These are phyloP conservation scores for Sitophilus oryzae DNA, from an alignment of 1,140 invertebrate species.

Conservation along the genomic window DNA sequence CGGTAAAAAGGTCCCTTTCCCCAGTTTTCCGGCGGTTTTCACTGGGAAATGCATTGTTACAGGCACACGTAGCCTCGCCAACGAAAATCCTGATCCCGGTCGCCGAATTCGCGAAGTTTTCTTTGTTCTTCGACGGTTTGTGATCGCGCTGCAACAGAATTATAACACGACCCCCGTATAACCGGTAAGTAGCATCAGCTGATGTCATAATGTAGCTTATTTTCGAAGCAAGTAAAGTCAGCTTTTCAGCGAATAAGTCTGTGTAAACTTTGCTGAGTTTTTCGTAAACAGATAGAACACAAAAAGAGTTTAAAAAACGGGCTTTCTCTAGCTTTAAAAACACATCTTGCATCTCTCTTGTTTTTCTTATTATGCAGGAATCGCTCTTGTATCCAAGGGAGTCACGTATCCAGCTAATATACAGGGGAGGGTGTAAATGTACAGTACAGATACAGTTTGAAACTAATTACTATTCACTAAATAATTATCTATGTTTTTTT, in stretches of 20 bases:
- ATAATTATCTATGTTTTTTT: too few relatives aligned
- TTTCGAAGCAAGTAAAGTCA: neutral
- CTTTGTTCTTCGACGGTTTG: slow-evolving; percentile 15
- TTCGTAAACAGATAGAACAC: too few relatives aligned
- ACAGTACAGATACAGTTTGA: too few relatives aligned
- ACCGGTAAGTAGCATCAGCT: slow-evolving; percentile 4
- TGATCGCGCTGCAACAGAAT: neutral
- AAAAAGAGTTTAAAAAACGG: too few relatives aligned
- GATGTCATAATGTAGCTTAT: slow-evolving; percentile 7
- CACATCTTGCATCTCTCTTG: too few relatives aligned
- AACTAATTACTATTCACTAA: too few relatives aligned
- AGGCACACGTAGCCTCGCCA: neutral
- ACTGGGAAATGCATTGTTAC: neutral
- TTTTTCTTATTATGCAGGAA: too few relatives aligned
- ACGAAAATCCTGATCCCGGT: neutral
- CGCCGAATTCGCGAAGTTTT: slow-evolving; percentile 3
- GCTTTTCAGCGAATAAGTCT: neutral
- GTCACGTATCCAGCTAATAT: too few relatives aligned
- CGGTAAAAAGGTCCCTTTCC: neutral
- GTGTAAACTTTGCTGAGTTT: too few relatives aligned
- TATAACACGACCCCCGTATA: neutral
- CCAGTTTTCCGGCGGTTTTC: slow-evolving; percentile 1
- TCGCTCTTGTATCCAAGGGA: too few relatives aligned
- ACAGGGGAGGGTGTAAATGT: too few relatives aligned
- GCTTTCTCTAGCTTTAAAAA: too few relatives aligned